Conservation (phyloP, 2,888 invertebrate species). For the Lottia gigantea region DNA sequence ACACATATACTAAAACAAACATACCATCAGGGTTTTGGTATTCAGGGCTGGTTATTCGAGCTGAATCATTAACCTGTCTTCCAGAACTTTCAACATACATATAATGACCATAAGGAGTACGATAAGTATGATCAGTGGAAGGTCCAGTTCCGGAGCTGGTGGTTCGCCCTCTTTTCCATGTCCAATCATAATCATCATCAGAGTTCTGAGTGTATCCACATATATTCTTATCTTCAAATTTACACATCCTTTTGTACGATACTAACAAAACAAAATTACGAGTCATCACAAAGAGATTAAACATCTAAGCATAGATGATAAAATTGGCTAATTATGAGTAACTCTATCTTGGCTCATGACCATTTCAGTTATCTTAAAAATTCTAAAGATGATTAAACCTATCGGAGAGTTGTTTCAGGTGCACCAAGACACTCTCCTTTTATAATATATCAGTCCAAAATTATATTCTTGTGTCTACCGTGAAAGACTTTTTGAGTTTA, state of each 20-base stretch:
- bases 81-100: slow-evolving; percentile 52
- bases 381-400: too few relatives aligned
- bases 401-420: too few relatives aligned
- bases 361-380: too few relatives aligned
- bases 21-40: slow-evolving; percentile 32
- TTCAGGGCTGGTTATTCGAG: slow-evolving; percentile 43
- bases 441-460: too few relatives aligned
- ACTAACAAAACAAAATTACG: too few relatives aligned
- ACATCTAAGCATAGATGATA: too few relatives aligned
- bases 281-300: too few relatives aligned
- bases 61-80: slow-evolving; percentile 41
- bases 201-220: slow-evolving; percentile 49
- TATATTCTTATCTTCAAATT: slow-evolving; percentile 35
- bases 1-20: slow-evolving; percentile 11
- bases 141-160: slow-evolving; percentile 52
- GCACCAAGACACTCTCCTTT: too few relatives aligned
- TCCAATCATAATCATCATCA: slow-evolving; percentile 48
- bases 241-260: slow-evolving; percentile 43
- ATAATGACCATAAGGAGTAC: slow-evolving; percentile 48
- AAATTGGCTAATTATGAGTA: too few relatives aligned
- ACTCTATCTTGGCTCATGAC: too few relatives aligned
- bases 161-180: slow-evolving; percentile 41
- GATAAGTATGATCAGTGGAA: slow-evolving; percentile 46
- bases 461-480: too few relatives aligned
- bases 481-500: too few relatives aligned